These are phyloP conservation scores for Psittacula cyanocephala DNA, from an alignment of 2,113 vertebrate species.

Conservation along the genomic window DNA sequence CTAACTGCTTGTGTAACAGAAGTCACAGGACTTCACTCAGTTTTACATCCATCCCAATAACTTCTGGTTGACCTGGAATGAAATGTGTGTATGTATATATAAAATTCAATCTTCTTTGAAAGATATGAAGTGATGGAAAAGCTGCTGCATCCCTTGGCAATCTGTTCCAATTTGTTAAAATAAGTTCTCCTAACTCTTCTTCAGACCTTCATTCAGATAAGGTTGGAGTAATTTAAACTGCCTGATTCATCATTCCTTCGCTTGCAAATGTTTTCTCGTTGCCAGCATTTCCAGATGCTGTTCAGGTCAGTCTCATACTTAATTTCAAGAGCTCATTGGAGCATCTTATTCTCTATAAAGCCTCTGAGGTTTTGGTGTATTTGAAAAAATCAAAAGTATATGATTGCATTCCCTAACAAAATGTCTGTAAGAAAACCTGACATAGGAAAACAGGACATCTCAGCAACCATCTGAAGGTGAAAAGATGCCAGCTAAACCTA, in stretches of 20 bases:
- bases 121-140: slow-evolving; percentile 35
- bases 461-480: not conserved
- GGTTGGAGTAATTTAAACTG: slow-evolving; percentile 5
- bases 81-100: not conserved
- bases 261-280: slow-evolving; percentile 3
- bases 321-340: not conserved
- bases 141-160: not conserved
- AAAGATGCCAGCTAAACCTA: not conserved
- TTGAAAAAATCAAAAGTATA: not conserved
- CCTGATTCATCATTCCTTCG: slow-evolving; percentile 13
- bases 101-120: slow-evolving; percentile 34
- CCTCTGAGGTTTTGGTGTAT: not conserved
- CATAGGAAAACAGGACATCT: not conserved
- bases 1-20: not conserved
- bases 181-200: slow-evolving; percentile 8
- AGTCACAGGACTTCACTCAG: not conserved
- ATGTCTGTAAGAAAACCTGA: not conserved
- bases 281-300: not conserved
- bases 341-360: not conserved
- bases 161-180: slow-evolving; percentile 34
- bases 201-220: slow-evolving; percentile 21
- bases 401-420: not conserved
- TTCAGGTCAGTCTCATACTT: not conserved
- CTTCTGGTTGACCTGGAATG: not conserved
- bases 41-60: not conserved